Evolutionary conservation across 2,113 vertebrate genomes (phyloP).

Genomic region (Phainopepla nitens): DNA sequence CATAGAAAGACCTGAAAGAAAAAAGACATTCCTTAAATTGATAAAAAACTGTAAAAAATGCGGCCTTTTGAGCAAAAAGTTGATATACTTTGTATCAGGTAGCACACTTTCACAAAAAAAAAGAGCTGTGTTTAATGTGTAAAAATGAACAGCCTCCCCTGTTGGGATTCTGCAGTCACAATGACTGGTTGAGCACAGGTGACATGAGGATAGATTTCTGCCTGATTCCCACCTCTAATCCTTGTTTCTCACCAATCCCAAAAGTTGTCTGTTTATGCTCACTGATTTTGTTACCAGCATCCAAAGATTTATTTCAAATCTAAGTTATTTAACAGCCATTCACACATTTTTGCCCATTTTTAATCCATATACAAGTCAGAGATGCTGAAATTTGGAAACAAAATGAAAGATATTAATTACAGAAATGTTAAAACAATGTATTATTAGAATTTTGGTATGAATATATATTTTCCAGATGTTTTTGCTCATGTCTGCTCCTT

Average conservation of each 20-base stretch:
- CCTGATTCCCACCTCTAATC: background rate
- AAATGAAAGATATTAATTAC: background rate
- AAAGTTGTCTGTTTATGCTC: background rate
- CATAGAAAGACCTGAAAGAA: background rate
- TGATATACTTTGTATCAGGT: background rate
- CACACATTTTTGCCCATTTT: fast-evolving
- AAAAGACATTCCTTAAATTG: background rate
- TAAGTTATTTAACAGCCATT: background rate
- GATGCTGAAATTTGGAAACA: background rate
- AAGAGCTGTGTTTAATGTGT: background rate
- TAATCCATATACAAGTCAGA: background rate
- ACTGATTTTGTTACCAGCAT: background rate
- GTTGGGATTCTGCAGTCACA: background rate
- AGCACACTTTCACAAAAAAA: background rate
- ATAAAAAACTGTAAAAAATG: background rate
- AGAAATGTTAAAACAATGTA: background rate
- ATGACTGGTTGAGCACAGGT: background rate
- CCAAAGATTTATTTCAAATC: background rate
- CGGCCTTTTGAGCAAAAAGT: background rate
- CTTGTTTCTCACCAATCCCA: background rate
- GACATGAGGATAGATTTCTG: background rate
- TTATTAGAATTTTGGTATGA: background rate
- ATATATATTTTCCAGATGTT: background rate
- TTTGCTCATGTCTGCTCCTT: background rate
- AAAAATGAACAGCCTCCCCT: background rate